Evolutionary conservation across 2,888 invertebrate species (phyloP).

Genomic region (Polyploca ridens): DNA sequence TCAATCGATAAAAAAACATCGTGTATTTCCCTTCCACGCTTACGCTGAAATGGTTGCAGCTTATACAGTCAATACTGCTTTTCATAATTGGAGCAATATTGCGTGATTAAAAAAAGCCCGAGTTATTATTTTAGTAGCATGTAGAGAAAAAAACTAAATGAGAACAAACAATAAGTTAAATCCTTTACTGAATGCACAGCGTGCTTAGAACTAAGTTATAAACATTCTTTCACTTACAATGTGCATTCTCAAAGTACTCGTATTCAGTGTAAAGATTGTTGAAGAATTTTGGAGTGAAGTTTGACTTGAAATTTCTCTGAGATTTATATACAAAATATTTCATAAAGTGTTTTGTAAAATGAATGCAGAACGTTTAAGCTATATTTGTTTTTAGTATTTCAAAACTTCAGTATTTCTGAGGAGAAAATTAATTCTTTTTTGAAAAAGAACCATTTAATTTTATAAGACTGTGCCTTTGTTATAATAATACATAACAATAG

Average conservation of each 20-base stretch:
- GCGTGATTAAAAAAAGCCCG: background rate
- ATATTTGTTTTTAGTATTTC: background rate
- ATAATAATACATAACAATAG: too few relatives aligned
- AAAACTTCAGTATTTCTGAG: too few relatives aligned
- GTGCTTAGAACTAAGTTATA: background rate
- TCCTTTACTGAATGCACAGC: too few relatives aligned
- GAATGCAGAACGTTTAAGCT: background rate
- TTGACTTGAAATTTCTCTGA: background rate
- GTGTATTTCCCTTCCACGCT: background rate
- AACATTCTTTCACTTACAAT: background rate
- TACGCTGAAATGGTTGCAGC: background rate
- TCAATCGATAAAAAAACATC: background rate
- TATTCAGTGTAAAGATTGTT: background rate
- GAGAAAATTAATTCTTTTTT: too few relatives aligned
- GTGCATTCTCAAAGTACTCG: background rate
- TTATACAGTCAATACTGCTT: background rate
- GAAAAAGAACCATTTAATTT: too few relatives aligned
- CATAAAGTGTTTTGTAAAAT: background rate
- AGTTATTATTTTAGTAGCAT: background rate
- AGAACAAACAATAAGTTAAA: background rate
- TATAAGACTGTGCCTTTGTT: too few relatives aligned
- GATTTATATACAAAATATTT: background rate
- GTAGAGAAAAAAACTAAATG: background rate
- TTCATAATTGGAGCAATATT: background rate
- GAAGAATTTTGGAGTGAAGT: background rate